Evolutionary conservation across 2,797 vertebrate species (phyloP).

Genomic region (Sebastolobus altivelis): DNA sequence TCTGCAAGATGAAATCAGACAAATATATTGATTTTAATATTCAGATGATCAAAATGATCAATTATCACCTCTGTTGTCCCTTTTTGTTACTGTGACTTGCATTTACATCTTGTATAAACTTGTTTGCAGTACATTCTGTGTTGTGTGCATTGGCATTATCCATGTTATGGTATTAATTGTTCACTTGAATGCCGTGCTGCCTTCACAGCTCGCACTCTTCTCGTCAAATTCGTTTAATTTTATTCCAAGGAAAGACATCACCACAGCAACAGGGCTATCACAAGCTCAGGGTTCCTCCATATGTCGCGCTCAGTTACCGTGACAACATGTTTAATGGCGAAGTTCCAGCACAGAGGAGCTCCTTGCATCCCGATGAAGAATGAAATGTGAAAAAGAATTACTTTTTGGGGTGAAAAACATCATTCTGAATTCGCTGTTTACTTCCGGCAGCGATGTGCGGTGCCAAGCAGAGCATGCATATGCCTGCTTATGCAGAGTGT

Average conservation of each 20-base stretch:
- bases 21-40: neutral
- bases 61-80: neutral
- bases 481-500: neutral
- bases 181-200: conserved; percentile 15
- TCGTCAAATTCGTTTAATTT: conserved; percentile 13
- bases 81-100: neutral
- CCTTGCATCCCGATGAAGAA: conserved; percentile 16
- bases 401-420: neutral
- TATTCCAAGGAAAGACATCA: conserved; percentile 30
- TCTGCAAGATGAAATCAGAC: conserved; percentile 2
- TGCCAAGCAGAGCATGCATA: conserved; percentile 12
- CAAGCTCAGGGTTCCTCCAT: conserved; percentile 46
- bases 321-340: conserved; percentile 61
- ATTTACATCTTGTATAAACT: neutral
- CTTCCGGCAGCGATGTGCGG: conserved; percentile 23
- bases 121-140: conserved; percentile 1
- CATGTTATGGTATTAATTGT: neutral
- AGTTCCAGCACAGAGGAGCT: conserved; percentile 62
- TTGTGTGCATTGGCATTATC: neutral
- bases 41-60: neutral
- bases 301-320: conserved; percentile 64
- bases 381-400: conserved; percentile 1
- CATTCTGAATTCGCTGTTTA: neutral
- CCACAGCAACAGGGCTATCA: conserved; percentile 55
- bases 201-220: conserved; percentile 17